phyloP scores from a whole-genome alignment of 2,113 vertebrate species.

The Tychaedon coryphoeus region DNA sequence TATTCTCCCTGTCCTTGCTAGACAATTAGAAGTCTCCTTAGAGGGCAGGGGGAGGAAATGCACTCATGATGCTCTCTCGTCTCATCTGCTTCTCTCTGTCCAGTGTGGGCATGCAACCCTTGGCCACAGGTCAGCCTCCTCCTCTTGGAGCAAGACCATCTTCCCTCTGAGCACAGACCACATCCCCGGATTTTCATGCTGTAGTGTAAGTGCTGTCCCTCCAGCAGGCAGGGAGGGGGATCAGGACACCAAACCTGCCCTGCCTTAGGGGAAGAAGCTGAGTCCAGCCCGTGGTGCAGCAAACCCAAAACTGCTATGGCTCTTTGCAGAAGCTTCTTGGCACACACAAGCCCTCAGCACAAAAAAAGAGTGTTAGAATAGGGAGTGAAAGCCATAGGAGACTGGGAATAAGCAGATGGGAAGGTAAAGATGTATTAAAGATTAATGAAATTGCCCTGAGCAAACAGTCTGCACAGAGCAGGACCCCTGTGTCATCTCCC shows the following conservation, averaged over 20 bases:
- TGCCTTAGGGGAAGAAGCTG: neutral
- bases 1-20: neutral
- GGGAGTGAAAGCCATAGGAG: neutral
- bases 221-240: neutral
- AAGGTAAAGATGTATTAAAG: neutral
- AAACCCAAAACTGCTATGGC: neutral
- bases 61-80: neutral
- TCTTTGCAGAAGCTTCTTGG: neutral
- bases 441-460: neutral
- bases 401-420: neutral
- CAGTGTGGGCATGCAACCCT: neutral
- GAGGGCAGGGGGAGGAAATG: neutral
- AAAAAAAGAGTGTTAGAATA: neutral
- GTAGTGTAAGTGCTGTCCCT: neutral
- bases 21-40: neutral
- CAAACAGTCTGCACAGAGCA: neutral
- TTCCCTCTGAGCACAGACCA: neutral
- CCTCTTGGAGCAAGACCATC: neutral
- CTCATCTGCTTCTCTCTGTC: neutral
- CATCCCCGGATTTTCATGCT: neutral
- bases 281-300: neutral
- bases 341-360: accelerated
- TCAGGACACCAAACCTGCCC: neutral
- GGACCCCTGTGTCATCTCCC: neutral
- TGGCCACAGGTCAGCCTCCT: neutral